A percentile compares a stretch with the other conserved stretches of the same genome.
These are phyloP conservation scores for Motacilla tschutschensis DNA, from an alignment of 2,113 vertebrate genomes.

Conservation along the genomic window DNA sequence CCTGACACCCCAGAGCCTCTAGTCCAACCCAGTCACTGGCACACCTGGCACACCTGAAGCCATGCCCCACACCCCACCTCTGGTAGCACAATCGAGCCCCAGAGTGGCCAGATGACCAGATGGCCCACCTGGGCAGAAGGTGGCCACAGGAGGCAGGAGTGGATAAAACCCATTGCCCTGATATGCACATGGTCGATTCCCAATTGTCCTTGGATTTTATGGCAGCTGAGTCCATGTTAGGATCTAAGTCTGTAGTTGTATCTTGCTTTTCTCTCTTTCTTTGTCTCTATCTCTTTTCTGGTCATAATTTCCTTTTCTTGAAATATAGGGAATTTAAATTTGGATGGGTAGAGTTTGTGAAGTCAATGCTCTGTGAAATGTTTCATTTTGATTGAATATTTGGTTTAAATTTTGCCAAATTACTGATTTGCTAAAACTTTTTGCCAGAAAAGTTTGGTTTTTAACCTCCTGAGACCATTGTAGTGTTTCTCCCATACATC, in stretches of 20 bases:
- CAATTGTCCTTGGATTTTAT: background rate
- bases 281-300: background rate
- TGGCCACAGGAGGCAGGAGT: background rate
- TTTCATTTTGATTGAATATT: background rate
- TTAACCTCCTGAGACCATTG: background rate
- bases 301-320: background rate
- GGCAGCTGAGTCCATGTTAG: background rate
- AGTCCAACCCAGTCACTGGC: background rate
- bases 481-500: background rate
- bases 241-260: background rate
- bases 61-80: background rate
- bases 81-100: background rate
- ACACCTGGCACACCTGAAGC: background rate
- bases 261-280: background rate
- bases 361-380: background rate
- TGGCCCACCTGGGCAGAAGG: background rate
- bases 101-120: background rate
- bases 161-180: background rate
- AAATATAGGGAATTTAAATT: background rate
- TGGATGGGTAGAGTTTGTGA: background rate
- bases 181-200: rapidly evolving
- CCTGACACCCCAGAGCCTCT: background rate
- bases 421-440: background rate
- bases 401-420: background rate
- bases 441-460: background rate